Percentiles rank a stretch among this genome's conserved stretches.
Evolutionary conservation across 2,113 vertebrate genomes (phyloP).

Genomic region (Nothoprocta pentlandii): DNA sequence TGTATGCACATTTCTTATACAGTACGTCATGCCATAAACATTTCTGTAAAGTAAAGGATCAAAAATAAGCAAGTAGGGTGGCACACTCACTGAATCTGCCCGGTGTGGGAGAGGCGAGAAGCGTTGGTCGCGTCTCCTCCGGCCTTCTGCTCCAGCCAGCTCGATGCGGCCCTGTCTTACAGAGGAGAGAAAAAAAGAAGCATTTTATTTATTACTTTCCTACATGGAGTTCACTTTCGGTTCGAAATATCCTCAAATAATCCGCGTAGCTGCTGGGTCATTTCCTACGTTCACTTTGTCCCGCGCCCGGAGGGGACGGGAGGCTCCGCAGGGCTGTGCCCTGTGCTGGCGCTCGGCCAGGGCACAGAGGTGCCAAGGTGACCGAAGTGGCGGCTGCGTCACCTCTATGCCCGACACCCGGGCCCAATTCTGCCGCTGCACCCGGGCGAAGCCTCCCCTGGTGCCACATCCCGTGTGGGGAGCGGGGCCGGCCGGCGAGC

Average conservation of each 20-base stretch:
- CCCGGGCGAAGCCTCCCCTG: not conserved
- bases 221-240: not conserved
- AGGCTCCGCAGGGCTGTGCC: not conserved
- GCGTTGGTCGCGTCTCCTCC: not conserved
- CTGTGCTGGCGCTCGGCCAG: not conserved
- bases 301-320: not conserved
- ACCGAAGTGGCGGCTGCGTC: too few species aligned
- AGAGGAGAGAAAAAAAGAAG: not conserved
- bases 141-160: not conserved
- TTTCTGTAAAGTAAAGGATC: slow-evolving; percentile 77
- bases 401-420: not conserved
- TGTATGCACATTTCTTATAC: slow-evolving; percentile 80
- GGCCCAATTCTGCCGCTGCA: not conserved
- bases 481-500: too few species aligned
- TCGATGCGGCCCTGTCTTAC: slow-evolving; percentile 46
- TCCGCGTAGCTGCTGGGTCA: not conserved
- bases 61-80: slow-evolving; percentile 49
- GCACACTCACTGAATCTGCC: slow-evolving; percentile 39
- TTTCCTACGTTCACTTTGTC: not conserved
- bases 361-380: not conserved
- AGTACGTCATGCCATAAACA: slow-evolving; percentile 79
- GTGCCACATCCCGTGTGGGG: too few species aligned
- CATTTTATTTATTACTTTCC: slow-evolving; percentile 57
- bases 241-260: not conserved
- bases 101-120: not conserved